phyloP scores from a whole-genome alignment of 2,797 vertebrate species.

The Saxicola maurus region DNA sequence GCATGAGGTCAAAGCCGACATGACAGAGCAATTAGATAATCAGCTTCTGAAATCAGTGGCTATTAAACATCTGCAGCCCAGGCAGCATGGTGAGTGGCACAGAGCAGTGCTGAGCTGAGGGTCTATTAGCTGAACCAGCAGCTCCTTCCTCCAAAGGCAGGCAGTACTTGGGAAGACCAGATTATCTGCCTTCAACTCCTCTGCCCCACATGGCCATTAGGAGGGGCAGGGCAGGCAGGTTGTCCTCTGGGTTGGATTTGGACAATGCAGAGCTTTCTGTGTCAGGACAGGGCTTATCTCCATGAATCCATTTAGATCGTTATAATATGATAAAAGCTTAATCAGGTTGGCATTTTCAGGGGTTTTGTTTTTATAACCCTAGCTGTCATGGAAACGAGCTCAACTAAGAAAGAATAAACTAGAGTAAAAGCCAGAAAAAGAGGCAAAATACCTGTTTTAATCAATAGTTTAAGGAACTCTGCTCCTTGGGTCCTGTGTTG shows the following conservation, averaged over 20 bases:
- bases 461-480: not conserved
- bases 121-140: not conserved
- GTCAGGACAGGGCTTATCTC: not conserved
- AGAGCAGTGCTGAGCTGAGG: not conserved
- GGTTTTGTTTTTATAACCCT: not conserved
- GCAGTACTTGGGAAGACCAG: accelerated
- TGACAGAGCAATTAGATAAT: not conserved
- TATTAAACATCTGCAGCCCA: not conserved
- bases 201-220: accelerated
- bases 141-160: not conserved
- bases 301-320: not conserved
- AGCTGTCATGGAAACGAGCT: not conserved
- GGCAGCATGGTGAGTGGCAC: not conserved
- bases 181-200: not conserved
- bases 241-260: not conserved
- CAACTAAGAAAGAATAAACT: not conserved
- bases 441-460: not conserved
- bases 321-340: not conserved
- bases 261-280: not conserved
- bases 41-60: constrained; percentile 20
- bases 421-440: not conserved
- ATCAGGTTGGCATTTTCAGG: not conserved
- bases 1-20: not conserved
- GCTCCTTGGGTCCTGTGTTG: not conserved
- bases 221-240: not conserved